Percentiles rank a stretch among this genome's conserved stretches.
phyloP scores from a whole-genome alignment of 2,797 vertebrate genomes.

The Erpetoichthys calabaricus region DNA sequence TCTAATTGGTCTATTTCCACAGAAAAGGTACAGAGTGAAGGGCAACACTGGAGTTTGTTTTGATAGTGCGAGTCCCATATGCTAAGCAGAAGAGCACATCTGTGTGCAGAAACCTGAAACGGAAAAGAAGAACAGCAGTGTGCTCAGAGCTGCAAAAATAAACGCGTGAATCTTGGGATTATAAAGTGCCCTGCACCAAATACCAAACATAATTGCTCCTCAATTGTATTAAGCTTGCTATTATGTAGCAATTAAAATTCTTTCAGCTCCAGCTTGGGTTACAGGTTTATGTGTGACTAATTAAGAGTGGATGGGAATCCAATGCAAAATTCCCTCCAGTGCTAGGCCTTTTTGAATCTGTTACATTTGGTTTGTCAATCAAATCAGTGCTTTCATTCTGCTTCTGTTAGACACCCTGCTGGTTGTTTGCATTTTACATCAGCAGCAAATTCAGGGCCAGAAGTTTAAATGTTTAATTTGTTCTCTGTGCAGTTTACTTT shows the following conservation, averaged over 20 bases:
- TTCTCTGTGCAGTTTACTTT: slow-evolving; percentile 3
- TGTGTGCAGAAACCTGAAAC: slow-evolving; percentile 33
- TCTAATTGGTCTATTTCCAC: slow-evolving; percentile 38
- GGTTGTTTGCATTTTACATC: slow-evolving; percentile 26
- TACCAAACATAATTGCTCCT: slow-evolving; percentile 42
- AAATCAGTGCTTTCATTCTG: slow-evolving; percentile 27
- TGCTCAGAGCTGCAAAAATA: slow-evolving; percentile 12
- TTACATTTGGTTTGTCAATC: slow-evolving; percentile 42
- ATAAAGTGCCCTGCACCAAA: slow-evolving; percentile 29
- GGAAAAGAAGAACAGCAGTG: slow-evolving; percentile 18
- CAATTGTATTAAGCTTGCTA: slow-evolving; percentile 49
- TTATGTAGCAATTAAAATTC: slow-evolving; percentile 53
- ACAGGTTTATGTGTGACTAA: slow-evolving; percentile 45
- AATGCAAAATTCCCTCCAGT: slow-evolving; percentile 30
- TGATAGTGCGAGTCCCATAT: slow-evolving; percentile 37
- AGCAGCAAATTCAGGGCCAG: slow-evolving; percentile 23
- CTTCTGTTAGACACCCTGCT: slow-evolving; percentile 26
- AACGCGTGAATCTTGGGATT: slow-evolving; percentile 12
- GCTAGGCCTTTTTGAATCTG: slow-evolving; percentile 28
- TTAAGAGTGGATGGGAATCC: slow-evolving; percentile 42
- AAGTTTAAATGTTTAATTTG: slow-evolving; percentile 27
- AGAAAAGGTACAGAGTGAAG: slow-evolving; percentile 20
- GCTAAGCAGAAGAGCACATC: slow-evolving; percentile 35
- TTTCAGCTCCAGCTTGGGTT: slow-evolving; percentile 35
- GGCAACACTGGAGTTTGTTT: slow-evolving; percentile 26